Percentiles rank a stretch among this genome's conserved stretches.
Conservation (phyloP, 2,888 invertebrate species). For the Neoascia interrupta region DNA sequence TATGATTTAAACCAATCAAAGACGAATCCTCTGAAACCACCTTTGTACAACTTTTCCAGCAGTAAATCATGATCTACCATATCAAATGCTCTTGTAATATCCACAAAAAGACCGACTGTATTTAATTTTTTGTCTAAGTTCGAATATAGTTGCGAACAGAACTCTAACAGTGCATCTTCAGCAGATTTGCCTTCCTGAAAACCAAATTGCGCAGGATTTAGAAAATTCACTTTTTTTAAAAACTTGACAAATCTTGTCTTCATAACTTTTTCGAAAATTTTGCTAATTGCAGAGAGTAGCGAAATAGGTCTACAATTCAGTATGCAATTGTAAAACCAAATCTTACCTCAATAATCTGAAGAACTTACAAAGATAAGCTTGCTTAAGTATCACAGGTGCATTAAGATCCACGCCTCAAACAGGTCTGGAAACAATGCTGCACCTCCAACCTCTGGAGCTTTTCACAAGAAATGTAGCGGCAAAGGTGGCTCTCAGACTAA, state of each 20-base stretch:
- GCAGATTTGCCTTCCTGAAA: conserved; percentile 25
- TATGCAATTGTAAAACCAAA: too few relatives aligned
- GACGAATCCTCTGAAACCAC: conserved; percentile 10
- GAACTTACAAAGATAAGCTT: too few relatives aligned
- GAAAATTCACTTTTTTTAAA: background rate
- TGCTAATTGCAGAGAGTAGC: background rate
- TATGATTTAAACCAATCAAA: conserved; percentile 7
- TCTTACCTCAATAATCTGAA: too few relatives aligned
- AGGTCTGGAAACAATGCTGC: too few relatives aligned
- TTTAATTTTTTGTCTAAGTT: conserved; percentile 9
- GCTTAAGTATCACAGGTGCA: too few relatives aligned
- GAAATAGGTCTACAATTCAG: conserved; percentile 26
- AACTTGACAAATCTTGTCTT: background rate
- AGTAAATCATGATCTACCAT: too few relatives aligned
- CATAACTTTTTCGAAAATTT: background rate
- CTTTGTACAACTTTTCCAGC: conserved; percentile 6
- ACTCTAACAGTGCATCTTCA: conserved; percentile 16
- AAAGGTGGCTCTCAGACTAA: too few relatives aligned
- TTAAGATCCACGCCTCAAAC: too few relatives aligned
- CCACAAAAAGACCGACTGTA: conserved; percentile 7
- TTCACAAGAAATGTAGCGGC: too few relatives aligned
- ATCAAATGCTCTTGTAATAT: background rate
- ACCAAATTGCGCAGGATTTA: conserved; percentile 8
- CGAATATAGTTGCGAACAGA: conserved; percentile 1
- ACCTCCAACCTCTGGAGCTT: too few relatives aligned